Base-by-base conservation (phyloP, 2,113 vertebrate species). In the Bufo bufo region DNA sequence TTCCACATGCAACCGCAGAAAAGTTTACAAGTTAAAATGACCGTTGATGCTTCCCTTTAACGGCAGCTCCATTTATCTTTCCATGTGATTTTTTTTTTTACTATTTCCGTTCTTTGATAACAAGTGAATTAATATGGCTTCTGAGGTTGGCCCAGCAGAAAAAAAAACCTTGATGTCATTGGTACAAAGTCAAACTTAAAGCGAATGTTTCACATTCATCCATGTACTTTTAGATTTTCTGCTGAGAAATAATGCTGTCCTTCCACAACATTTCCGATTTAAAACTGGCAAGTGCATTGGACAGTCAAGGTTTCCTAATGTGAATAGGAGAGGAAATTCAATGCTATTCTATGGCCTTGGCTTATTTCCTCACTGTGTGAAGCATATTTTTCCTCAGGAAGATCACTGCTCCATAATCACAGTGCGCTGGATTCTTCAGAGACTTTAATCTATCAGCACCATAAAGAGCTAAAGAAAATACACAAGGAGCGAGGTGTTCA, bases 381-480 rank as follows among this genome's bases (percentile, higher is more conserved):
- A 89, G 80, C 23, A 58, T 43, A 90, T 90, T 92, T 92, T 91
- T 91, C 88, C 85, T 82, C 88, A 91, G 91, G 84, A 92, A 92
- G 89, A 90, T 84, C 87, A 90, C 89, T 71, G 88, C 89, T 91
- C 91, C 85, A 84, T 85, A 89, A 92, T 84, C 56, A 66, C 45
- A 86, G 90, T 72, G 14, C 78, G 84, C 86, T 71, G n/a, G 84
- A 8, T 20, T 16, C 82, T 66, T 86, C 77, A 77, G 77, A 77
- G 90, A 89, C 85, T 77, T 82, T 0, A 23, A 86, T 87, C 93
- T 86, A 92, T 91, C 90, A 86, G 82, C 88, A 91, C 85, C 86
- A 91, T 90, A 84, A 91, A 72, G 65, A 88, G 87, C 90, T 90
- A 92, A 94, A 90, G 87, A 92, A 93, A 91, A 86, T 54, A 49